Conservation (phyloP, 64 coral and sea anemone genomes). For the Stylophora pistillata region DNA sequence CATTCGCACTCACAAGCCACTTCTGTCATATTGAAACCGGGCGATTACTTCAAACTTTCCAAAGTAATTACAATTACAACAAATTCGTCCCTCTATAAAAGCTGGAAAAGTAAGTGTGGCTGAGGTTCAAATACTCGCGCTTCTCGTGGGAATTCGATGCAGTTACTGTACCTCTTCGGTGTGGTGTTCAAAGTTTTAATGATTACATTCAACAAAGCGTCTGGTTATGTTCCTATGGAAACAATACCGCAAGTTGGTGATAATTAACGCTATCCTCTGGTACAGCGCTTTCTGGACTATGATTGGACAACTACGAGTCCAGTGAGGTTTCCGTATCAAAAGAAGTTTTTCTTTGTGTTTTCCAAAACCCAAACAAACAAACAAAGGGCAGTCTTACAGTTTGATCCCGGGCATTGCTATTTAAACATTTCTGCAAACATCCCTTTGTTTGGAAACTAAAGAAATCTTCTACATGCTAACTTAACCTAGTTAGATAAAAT, state of each 20-base stretch:
- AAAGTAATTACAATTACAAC: too few species aligned
- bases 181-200: background rate
- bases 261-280: constrained; percentile 8
- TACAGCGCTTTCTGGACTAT: background rate
- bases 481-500: too few species aligned
- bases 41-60: background rate
- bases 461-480: background rate
- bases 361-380: background rate
- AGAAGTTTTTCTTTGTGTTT: constrained; percentile 8
- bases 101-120: too few species aligned
- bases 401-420: constrained; percentile 33
- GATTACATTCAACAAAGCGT: constrained; percentile 43
- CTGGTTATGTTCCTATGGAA: constrained; percentile 23
- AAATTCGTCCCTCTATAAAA: too few species aligned
- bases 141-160: background rate
- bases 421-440: background rate
- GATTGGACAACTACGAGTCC: constrained; percentile 21
- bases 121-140: background rate
- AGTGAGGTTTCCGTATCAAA: constrained; percentile 26
- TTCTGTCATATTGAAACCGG: constrained; percentile 35
- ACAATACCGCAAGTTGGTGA: background rate
- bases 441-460: background rate
- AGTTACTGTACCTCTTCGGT: background rate
- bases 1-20: constrained; percentile 38
- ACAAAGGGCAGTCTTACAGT: background rate